Evolutionary conservation across 2,797 vertebrate genomes (phyloP), one percentile per base, ranked within the genome.

Genomic region (Channallabes apus): DNA sequence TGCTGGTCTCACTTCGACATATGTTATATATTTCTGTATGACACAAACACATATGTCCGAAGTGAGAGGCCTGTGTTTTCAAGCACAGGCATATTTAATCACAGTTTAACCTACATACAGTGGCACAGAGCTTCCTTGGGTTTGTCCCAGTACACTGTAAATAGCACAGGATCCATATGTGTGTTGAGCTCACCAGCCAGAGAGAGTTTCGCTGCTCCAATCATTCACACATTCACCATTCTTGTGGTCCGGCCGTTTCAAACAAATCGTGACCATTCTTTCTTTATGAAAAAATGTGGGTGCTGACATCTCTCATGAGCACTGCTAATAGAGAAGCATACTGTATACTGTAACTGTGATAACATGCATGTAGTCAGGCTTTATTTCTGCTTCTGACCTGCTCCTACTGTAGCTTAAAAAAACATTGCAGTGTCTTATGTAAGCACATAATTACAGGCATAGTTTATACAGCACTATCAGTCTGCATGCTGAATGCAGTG

Each of bases 361-460:
- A 27, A 82, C 14, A 87, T 29, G 22, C 68, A 62, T 86, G 54
- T 54, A 72, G 71, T 68, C n/a, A 67, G 12, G 80, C 27, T 81
- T 71, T 73, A 80, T 80, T 69, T 81, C 71, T 79, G 77, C 38
- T n/a, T 65, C 72, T 85, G 84, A 87, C 83, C 67, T 84, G 75
- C 85, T 87, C 67, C 51, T 86, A 73, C 77, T n/a, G 59, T 58
- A 82, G 83, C 82, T 71, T 81, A 17, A 24, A 85, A 76, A 54
- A 89, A 71, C 79, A 84, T 87, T 88, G 85, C 82, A 85, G 79
- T 56, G 62, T 85, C 75, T 88, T 87, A 89, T 75, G 24, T 82
- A 89, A 90, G 85, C 71, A 84, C 27, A 65, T 77, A 78, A 85
- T 88, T 88, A 87, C 67, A 83, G 80, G 79, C 83, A 84, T 78